phyloP scores from a whole-genome alignment of 1,140 invertebrate species.

The Drosophila baimaii region DNA sequence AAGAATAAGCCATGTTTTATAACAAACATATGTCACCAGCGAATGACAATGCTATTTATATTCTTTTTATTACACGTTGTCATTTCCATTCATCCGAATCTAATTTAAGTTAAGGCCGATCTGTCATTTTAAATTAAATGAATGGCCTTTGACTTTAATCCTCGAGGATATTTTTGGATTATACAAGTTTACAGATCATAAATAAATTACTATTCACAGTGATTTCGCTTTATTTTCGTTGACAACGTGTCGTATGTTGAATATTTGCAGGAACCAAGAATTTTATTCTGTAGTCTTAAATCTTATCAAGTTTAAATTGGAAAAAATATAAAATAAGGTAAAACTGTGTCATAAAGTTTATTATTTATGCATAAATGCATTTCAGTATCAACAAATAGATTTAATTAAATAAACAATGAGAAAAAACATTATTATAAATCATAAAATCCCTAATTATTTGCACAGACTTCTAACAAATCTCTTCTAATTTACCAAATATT shows the following conservation, averaged over 20 bases:
- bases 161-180: background rate
- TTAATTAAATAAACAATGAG: background rate
- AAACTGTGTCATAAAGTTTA: background rate
- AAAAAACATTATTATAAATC: background rate
- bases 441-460: background rate
- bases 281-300: too few species aligned
- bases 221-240: too few species aligned
- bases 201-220: background rate
- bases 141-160: background rate
- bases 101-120: background rate
- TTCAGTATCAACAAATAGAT: background rate
- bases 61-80: background rate
- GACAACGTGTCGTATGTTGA: background rate
- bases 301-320: background rate
- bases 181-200: background rate
- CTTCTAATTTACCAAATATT: background rate
- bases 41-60: constrained; percentile 23
- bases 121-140: constrained; percentile 7
- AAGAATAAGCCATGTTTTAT: constrained; percentile 15
- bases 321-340: too few species aligned
- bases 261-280: too few species aligned
- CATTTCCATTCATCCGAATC: background rate
- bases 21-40: constrained; percentile 21
- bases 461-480: background rate
- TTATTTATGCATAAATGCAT: background rate